Percentiles rank a stretch among this genome's conserved stretches.
Evolutionary conservation across 2,797 vertebrate species (phyloP).

Genomic region (Morelia viridis): DNA sequence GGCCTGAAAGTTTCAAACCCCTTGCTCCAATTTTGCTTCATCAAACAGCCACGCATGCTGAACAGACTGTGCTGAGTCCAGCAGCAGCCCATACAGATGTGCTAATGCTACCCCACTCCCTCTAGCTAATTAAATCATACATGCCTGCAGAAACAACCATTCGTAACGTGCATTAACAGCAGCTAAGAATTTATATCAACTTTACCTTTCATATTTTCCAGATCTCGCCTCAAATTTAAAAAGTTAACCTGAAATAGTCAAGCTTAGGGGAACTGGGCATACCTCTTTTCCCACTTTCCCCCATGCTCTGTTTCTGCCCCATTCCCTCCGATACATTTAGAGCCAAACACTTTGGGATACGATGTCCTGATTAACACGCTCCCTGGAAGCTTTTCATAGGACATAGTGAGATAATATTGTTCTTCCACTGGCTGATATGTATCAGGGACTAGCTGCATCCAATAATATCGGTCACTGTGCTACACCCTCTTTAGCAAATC

Average conservation of each 20-base stretch:
- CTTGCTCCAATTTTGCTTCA: background rate
- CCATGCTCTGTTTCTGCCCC: background rate
- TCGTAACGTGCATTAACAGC: background rate
- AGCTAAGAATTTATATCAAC: background rate
- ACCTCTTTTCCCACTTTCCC: background rate
- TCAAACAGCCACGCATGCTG: background rate
- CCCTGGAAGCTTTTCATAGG: background rate
- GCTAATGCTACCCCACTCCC: background rate
- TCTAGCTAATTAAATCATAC: background rate
- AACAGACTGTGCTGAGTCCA: background rate
- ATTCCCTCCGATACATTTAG: background rate
- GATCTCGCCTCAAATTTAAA: background rate
- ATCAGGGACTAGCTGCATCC: background rate
- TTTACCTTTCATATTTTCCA: background rate
- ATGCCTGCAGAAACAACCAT: background rate
- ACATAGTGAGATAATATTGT: background rate
- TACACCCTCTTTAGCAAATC: background rate
- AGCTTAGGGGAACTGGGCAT: background rate
- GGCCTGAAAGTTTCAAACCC: background rate
- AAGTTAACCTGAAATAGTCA: background rate
- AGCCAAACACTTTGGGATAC: background rate
- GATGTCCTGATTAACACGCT: background rate
- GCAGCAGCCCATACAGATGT: background rate
- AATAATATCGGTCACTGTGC: background rate
- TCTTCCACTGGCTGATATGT: background rate